Evolutionary conservation across 2,113 vertebrate species (phyloP).

Genomic region (Ciconia stormi): DNA sequence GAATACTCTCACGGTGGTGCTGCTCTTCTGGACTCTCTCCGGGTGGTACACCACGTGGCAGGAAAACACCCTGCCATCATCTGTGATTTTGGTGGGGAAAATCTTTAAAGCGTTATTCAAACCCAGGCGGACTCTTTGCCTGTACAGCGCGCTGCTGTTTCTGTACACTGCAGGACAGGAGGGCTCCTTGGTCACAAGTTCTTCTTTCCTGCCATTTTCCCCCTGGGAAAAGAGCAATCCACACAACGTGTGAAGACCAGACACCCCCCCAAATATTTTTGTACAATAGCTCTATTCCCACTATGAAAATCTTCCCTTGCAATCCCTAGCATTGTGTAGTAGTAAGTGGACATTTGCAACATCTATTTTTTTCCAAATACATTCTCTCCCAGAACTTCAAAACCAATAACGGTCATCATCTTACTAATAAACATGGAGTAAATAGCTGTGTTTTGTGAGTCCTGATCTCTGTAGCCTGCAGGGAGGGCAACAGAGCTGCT

Average conservation of each 20-base stretch:
- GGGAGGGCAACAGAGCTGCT: not conserved
- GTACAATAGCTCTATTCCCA: not conserved
- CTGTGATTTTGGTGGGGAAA: constrained; percentile 19
- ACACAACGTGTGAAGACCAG: not conserved
- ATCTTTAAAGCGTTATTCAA: not conserved
- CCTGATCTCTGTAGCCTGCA: not conserved
- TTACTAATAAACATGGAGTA: not conserved
- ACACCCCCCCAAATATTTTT: not conserved
- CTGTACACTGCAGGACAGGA: not conserved
- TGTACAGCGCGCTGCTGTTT: fast-evolving
- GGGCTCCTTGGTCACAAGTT: constrained; percentile 18
- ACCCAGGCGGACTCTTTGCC: constrained; percentile 27
- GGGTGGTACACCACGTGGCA: not conserved
- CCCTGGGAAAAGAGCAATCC: constrained; percentile 30
- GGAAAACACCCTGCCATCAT: constrained; percentile 58
- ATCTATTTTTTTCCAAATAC: not conserved
- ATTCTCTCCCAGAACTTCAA: not conserved
- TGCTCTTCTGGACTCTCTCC: constrained; percentile 32
- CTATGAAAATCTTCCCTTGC: not conserved
- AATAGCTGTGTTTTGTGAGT: not conserved
- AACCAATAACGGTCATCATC: not conserved
- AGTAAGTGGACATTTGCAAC: not conserved
- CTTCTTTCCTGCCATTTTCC: constrained; percentile 35
- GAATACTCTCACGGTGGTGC: constrained; percentile 59
- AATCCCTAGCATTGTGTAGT: not conserved